Evolutionary conservation across 2,113 vertebrate species (phyloP), one percentile per base, ranked within the genome.

Genomic region (Rissa tridactyla): DNA sequence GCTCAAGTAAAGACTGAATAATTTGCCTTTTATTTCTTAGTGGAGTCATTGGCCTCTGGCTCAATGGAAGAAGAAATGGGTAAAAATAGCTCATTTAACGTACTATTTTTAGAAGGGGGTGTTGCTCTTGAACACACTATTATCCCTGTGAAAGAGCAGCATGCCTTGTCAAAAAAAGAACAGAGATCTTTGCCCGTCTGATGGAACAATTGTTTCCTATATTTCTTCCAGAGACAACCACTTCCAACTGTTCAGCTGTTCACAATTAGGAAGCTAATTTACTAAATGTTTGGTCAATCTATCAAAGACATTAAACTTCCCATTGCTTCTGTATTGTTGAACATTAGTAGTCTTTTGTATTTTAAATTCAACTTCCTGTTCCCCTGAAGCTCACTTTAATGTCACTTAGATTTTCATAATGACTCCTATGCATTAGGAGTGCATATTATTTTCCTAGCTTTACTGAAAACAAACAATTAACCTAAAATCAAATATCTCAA

Each of bases 171-270:
- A 54, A 85, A 92, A 82, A 81, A 92, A 58, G 36, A 80, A 66
- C 1, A 3, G 22, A 89, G 61, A 94, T 87, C 70, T 62, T 40
- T 85, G 64, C 49, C 61, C 69, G 0, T 57, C 58, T 66, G 38
- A 61, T 52, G 71, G 61, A 96, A 88, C 46, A 82, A 32, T 26
- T 68, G 44, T 55, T 68, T 92, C 68, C 55, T 86, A 13, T 77
- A 51, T 88, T 88, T 60, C 54, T 95, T 85, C 78, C 70, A 88
- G 61, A 80, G 38, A 90, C 47, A 94, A 66, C 32, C 3, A 19
- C 27, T 93, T 90, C 77, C 38, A 92, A 64, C 26, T 75, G 29
- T 40, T 97, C 85, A 92, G 86, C 88, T 97, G 83, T 83, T 92
- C 86, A 70, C 23, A 88, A 73, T 96, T 82, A 96, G 76, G 52